A percentile compares a stretch with the other conserved stretches of the same genome.
These are phyloP conservation scores for Bolinopsis microptera DNA, from an alignment of 37 sponge, comb jelly and placozoan genomes.

Conservation along the genomic window DNA sequence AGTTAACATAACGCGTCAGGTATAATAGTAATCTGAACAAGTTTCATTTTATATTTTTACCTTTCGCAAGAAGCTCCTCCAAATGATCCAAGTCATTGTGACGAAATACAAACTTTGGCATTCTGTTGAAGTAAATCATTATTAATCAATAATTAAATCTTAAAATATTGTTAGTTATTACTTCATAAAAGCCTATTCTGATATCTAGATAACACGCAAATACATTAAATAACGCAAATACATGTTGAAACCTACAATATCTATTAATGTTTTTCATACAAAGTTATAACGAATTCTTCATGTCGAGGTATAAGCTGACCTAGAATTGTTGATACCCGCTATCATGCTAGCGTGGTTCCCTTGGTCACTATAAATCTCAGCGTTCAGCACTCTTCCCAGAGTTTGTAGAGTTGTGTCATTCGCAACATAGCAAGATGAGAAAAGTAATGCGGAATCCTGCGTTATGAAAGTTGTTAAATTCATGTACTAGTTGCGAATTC, in stretches of 20 bases:
- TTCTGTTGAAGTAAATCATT: too few relatives aligned
- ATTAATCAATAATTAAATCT: too few relatives aligned
- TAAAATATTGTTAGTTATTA: too few relatives aligned
- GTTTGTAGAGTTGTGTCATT: conserved; percentile 88
- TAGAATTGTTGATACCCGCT: conserved; percentile 77
- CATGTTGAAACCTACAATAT: neutral
- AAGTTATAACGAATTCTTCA: neutral
- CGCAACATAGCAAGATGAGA: conserved; percentile 93
- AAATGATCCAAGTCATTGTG: conserved; percentile 90
- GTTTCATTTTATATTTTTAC: too few relatives aligned
- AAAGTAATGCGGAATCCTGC: conserved; percentile 79
- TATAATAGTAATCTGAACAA: too few relatives aligned
- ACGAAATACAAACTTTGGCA: conserved; percentile 72
- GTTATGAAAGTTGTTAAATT: too few relatives aligned
- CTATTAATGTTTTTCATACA: neutral
- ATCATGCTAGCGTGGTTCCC: conserved; percentile 96
- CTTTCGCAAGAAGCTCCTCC: conserved; percentile 71
- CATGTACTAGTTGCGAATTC: too few relatives aligned
- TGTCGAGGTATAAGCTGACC: too few relatives aligned
- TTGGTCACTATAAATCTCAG: conserved; percentile 79
- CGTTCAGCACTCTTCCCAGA: conserved; percentile 76
- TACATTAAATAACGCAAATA: too few relatives aligned
- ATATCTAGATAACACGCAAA: too few relatives aligned
- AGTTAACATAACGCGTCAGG: too few relatives aligned
- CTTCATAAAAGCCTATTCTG: too few relatives aligned